phyloP scores from a whole-genome alignment of 2,797 vertebrate species.

The Acridotheres tristis region DNA sequence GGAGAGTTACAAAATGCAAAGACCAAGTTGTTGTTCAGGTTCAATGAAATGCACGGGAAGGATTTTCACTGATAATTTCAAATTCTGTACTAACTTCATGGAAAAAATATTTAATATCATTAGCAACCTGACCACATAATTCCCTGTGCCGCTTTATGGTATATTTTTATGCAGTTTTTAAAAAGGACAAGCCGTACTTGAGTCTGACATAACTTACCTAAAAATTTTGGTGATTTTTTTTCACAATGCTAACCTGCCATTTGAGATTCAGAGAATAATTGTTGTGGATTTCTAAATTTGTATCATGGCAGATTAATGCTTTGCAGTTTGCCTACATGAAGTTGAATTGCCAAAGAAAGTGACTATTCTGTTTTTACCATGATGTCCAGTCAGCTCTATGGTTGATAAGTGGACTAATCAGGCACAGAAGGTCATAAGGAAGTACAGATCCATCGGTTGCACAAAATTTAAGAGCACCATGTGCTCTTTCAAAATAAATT shows the following conservation, averaged over 20 bases:
- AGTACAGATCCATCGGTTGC: not conserved
- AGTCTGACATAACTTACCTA: not conserved
- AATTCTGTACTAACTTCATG: not conserved
- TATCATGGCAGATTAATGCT: not conserved
- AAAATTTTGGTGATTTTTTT: not conserved
- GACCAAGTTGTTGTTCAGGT: slow-evolving; percentile 11
- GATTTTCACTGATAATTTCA: slow-evolving; percentile 34
- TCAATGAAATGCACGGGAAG: slow-evolving; percentile 35
- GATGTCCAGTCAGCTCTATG: not conserved
- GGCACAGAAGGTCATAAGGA: not conserved
- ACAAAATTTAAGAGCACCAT: not conserved
- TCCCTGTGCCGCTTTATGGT: not conserved
- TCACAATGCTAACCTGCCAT: not conserved
- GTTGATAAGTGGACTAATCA: not conserved
- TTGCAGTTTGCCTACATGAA: not conserved
- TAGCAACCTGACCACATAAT: not conserved
- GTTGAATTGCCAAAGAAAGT: not conserved
- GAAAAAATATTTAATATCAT: not conserved
- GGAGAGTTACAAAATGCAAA: slow-evolving; percentile 18
- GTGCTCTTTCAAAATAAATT: not conserved
- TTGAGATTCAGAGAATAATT: not conserved
- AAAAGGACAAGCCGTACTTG: not conserved
- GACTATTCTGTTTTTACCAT: not conserved
- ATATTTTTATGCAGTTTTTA: not conserved
- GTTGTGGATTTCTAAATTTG: not conserved